phyloP scores from a whole-genome alignment of 2,888 invertebrate species.

The Microdon myrmicae region DNA sequence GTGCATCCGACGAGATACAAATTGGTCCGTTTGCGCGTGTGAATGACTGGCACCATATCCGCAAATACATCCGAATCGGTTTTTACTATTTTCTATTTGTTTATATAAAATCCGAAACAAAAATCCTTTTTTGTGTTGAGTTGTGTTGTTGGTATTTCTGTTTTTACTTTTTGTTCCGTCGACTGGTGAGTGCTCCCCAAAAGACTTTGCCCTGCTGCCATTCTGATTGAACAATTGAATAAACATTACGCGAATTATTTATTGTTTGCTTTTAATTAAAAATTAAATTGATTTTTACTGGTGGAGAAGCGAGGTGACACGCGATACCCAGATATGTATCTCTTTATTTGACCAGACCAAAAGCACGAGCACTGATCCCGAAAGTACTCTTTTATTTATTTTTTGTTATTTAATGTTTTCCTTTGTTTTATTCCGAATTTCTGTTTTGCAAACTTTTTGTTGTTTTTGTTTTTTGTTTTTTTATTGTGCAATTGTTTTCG shows the following conservation, averaged over 20 bases:
- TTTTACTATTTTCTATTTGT: conserved; percentile 48
- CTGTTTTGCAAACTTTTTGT: too few relatives aligned
- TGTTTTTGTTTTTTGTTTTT: conserved; percentile 17
- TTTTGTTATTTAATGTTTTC: conserved; percentile 21
- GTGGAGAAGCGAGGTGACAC: conserved; percentile 14
- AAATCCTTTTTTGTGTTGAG: neutral
- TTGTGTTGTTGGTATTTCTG: neutral
- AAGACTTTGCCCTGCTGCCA: conserved; percentile 35
- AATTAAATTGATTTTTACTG: conserved; percentile 51
- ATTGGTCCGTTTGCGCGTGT: neutral
- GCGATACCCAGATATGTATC: neutral
- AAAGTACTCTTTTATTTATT: conserved; percentile 26
- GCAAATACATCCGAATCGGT: conserved; percentile 28
- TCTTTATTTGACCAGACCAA: conserved; percentile 25
- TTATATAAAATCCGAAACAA: conserved; percentile 20
- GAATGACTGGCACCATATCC: conserved; percentile 26
- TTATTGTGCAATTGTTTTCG: too few relatives aligned
- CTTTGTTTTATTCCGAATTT: too few relatives aligned
- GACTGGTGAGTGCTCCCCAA: conserved; percentile 4
- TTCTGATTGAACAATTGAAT: conserved; percentile 49
- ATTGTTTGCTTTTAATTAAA: conserved; percentile 53
- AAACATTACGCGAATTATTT: conserved; percentile 53
- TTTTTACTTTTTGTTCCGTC: conserved; percentile 2
- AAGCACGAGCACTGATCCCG: conserved; percentile 30
- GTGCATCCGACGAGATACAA: conserved; percentile 29